Evolutionary conservation across 2,888 invertebrate species (phyloP), one percentile per base, ranked within the genome.

Genomic region (Venusia cambrica): DNA sequence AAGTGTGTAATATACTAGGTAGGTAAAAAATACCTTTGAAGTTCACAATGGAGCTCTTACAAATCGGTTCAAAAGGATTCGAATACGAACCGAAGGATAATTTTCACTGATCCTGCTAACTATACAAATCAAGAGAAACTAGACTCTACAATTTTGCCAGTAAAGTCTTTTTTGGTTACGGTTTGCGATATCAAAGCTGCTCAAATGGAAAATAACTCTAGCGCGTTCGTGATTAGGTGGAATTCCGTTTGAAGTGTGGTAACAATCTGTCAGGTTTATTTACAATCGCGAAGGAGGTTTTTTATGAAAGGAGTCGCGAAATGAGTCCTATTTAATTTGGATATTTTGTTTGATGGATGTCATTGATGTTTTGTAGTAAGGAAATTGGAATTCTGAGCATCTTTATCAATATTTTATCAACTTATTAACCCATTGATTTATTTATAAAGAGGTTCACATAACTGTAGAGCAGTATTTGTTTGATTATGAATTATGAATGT

Each of bases 1-100:
- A 56, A 71, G 73, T 78, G 75, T 73, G 76, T 79, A 79, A 80
- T 71, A 79, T 75, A 67, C 62, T 56, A 55, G 51, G 44, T n/a
- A n/a, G 43, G 29, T 47, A 51, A 56, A 46, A 42, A 59, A 62
- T 69, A 73, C 61, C 71, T 83, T 84, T 79, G 78, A 81, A 66
- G 69, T 69, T 50, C 63, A 83, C 80, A 83, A 84, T 72, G 66
- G 72, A 64, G 65, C 60, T 48, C 50, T 54, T 30, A 66, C 67
- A 73, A 79, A 80, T 76, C 76, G 65, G 59, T 73, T 77, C 76
- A 77, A 76, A 78, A 70, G 63, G 67, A 76, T 67, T 43, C 49
- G 40, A 51, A 50, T 53, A 28, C 28, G 37, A 37, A 41, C 37
- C 26, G 41, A 26, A 29, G 54, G 54, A 77, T 73, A 72, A 78